Conservation (phyloP, 2,888 invertebrate species). For the Ochropleura plecta region DNA sequence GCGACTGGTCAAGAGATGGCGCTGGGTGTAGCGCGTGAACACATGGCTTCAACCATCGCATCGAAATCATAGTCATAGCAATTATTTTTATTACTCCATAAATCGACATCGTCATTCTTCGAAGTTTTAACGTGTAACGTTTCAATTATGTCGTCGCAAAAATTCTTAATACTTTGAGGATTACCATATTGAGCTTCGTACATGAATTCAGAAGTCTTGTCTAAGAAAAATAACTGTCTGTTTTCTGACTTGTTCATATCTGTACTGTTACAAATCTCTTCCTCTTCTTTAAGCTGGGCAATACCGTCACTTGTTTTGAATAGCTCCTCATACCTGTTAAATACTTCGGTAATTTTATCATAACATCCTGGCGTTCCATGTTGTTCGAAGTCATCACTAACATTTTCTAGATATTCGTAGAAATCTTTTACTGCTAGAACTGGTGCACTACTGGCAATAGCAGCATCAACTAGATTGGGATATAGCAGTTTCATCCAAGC, state of each 20-base stretch:
- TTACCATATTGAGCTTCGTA: constrained; percentile 79
- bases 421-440: constrained; percentile 84
- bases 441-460: constrained; percentile 84
- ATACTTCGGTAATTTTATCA: constrained; percentile 74
- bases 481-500: constrained; percentile 84
- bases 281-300: constrained; percentile 76
- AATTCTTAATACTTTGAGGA: constrained; percentile 71
- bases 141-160: constrained; percentile 71
- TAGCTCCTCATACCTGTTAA: constrained; percentile 75
- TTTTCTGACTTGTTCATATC: constrained; percentile 79
- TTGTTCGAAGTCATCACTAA: constrained; percentile 80
- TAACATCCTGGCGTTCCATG: constrained; percentile 78
- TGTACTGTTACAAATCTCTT: constrained; percentile 79
- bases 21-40: too few relatives aligned
- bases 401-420: constrained; percentile 83
- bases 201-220: constrained; percentile 77
- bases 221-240: constrained; percentile 80
- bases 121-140: constrained; percentile 59
- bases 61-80: constrained; percentile 81
- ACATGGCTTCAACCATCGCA: constrained; percentile 72
- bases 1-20: too few relatives aligned
- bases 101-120: constrained; percentile 63
- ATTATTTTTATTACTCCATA: constrained; percentile 69
- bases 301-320: constrained; percentile 77
- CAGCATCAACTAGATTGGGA: constrained; percentile 83